Conservation (phyloP, 2,797 vertebrate species). For the Paratrypauchen microcephalus region DNA sequence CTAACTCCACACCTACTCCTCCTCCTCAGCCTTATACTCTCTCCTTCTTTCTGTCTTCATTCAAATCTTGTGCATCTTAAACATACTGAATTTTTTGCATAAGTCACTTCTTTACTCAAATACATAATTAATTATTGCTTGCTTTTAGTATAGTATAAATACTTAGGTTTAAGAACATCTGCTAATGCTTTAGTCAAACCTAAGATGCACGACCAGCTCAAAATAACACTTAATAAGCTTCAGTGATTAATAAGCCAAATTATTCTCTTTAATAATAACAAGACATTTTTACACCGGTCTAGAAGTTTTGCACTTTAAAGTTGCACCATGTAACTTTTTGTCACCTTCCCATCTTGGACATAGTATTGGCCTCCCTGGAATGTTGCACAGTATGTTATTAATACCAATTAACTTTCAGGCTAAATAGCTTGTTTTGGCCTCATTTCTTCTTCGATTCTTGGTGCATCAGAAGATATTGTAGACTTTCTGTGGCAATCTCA, state of each 20-base stretch:
- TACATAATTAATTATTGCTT: background rate
- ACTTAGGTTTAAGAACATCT: background rate
- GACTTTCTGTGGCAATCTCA: too few species aligned
- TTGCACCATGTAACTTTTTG: too few species aligned
- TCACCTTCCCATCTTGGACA: too few species aligned
- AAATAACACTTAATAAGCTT: too few species aligned
- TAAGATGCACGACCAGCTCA: too few species aligned
- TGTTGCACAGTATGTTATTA: background rate
- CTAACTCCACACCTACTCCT: slow-evolving; percentile 33
- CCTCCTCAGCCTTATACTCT: slow-evolving; percentile 28
- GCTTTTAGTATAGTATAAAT: background rate
- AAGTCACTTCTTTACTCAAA: background rate
- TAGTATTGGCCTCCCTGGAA: background rate
- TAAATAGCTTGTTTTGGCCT: too few species aligned
- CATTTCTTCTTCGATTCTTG: too few species aligned
- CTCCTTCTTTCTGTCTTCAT: slow-evolving; percentile 20
- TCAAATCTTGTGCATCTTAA: slow-evolving; percentile 25
- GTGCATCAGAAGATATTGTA: too few species aligned
- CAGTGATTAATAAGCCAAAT: background rate
- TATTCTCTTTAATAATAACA: too few species aligned
- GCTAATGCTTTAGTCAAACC: too few species aligned
- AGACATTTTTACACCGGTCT: too few species aligned
- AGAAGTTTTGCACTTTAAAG: too few species aligned
- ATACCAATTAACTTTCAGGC: background rate
- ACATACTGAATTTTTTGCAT: slow-evolving; percentile 34